phyloP scores from a whole-genome alignment of 1,140 invertebrate species.

The Trachelipus rathkii region DNA sequence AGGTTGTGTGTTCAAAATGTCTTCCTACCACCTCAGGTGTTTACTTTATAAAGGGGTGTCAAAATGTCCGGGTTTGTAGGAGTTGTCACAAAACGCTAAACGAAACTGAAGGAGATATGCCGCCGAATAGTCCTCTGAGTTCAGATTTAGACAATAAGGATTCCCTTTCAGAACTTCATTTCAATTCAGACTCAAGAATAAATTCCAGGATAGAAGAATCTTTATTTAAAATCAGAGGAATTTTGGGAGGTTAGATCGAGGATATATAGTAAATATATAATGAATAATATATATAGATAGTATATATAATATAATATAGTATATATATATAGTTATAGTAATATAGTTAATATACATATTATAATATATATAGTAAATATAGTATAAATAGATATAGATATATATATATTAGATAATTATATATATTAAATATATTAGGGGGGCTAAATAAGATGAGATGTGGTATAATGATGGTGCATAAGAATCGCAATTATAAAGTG shows the following conservation, averaged over 20 bases:
- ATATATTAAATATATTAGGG: no score
- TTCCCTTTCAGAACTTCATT: background rate
- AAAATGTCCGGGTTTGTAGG: slow-evolving; percentile 54
- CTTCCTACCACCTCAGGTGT: slow-evolving; percentile 53
- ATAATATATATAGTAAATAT: background rate
- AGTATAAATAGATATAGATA: background rate
- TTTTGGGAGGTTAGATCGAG: slow-evolving; percentile 10
- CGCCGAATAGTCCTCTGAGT: no score
- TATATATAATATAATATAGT: background rate
- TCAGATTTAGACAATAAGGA: slow-evolving; percentile 5
- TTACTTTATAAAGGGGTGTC: slow-evolving; percentile 53
- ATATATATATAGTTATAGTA: slow-evolving; percentile 1
- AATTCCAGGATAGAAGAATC: background rate
- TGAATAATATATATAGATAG: slow-evolving; percentile 17
- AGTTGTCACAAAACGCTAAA: slow-evolving; percentile 51
- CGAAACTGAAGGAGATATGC: slow-evolving; percentile 18
- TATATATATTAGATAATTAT: background rate
- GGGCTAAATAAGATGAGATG: no score
- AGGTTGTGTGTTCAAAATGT: slow-evolving; percentile 58
- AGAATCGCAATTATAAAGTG: no score
- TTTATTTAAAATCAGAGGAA: slow-evolving; percentile 16
- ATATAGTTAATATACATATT: background rate
- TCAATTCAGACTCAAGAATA: background rate
- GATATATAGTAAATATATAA: background rate
- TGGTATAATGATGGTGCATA: no score